phyloP scores from a whole-genome alignment of 2,113 vertebrate genomes.

The Mustelus asterias region DNA sequence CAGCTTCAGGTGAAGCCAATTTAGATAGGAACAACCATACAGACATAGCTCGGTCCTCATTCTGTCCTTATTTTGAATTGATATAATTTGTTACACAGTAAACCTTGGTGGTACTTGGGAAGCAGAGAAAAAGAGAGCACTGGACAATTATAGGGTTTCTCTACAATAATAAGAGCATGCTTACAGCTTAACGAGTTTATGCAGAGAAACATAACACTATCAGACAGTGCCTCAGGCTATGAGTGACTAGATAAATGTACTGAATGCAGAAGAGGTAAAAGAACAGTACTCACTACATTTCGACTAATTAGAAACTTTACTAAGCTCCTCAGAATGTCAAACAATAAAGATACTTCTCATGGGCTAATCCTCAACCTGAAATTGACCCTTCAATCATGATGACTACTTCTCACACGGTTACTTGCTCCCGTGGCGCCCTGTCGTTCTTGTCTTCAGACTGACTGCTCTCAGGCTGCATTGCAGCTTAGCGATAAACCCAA shows the following conservation, averaged over 20 bases:
- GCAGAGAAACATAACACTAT: neutral
- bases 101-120: neutral
- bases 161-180: neutral
- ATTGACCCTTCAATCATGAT: neutral
- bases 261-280: neutral
- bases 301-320: neutral
- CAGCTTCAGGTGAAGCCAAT: neutral
- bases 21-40: neutral
- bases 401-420: neutral
- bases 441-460: neutral
- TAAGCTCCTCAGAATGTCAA: neutral
- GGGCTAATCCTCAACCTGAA: neutral
- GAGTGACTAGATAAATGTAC: neutral
- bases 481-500: neutral
- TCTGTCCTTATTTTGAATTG: neutral
- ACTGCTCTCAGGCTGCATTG: neutral
- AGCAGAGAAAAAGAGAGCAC: neutral
- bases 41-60: neutral
- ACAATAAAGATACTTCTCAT: neutral
- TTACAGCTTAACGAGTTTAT: neutral
- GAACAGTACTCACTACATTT: neutral
- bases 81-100: neutral
- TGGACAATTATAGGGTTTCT: neutral
- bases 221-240: neutral
- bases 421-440: neutral